These are phyloP conservation scores for Ictalurus punctatus DNA, from an alignment of 2,113 vertebrate genomes.

Conservation along the genomic window DNA sequence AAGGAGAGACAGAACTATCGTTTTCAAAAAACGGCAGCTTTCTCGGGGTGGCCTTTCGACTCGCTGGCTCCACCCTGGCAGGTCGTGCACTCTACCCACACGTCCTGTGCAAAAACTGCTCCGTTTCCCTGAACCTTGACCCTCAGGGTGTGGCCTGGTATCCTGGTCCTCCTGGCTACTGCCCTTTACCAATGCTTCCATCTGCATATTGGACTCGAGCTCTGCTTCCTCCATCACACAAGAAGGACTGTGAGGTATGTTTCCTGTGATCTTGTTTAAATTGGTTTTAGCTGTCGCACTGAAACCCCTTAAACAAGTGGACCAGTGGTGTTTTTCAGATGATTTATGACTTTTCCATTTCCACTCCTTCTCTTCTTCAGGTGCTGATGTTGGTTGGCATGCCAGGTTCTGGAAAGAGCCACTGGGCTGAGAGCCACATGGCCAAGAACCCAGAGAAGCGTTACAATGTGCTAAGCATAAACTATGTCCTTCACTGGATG, in stretches of 20 bases:
- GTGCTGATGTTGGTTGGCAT: conserved; percentile 87
- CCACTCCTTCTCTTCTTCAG: conserved; percentile 58
- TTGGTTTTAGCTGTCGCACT: neutral
- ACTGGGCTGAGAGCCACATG: conserved; percentile 78
- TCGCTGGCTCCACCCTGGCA: conserved; percentile 63
- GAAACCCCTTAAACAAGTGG: neutral
- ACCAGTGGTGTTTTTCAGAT: neutral
- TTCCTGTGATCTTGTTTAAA: neutral
- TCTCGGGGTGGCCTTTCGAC: conserved; percentile 79
- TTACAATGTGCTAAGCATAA: conserved; percentile 79
- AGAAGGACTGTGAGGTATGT: conserved; percentile 79
- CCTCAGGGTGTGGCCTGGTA: conserved; percentile 75
- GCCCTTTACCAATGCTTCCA: conserved; percentile 69
- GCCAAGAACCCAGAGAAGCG: conserved; percentile 78
- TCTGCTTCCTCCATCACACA: conserved; percentile 62
- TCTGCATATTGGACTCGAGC: conserved; percentile 66
- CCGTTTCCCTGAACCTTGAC: conserved; percentile 77
- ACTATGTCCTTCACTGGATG: conserved; percentile 80
- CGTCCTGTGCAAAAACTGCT: conserved; percentile 81
- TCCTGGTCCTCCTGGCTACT: conserved; percentile 70
- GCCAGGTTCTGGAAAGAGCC: conserved; percentile 85
- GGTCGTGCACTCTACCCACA: conserved; percentile 80
- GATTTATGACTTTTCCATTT: neutral
- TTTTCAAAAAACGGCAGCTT: conserved; percentile 83
- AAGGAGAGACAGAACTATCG: conserved; percentile 73